phyloP scores from a whole-genome alignment of 2,797 vertebrate species.

The Gephyroberyx darwinii region DNA sequence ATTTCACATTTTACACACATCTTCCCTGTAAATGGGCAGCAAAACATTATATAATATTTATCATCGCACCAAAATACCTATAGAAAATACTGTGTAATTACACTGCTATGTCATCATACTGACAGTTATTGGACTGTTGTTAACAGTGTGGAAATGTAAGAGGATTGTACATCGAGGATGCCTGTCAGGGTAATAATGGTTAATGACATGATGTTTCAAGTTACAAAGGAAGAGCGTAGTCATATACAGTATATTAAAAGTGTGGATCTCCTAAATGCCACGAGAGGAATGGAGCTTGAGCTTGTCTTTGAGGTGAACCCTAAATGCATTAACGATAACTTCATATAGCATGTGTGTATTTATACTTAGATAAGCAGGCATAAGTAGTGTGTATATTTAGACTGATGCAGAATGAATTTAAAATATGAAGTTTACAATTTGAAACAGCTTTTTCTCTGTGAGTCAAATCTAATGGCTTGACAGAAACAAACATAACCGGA shows the following conservation, averaged over 20 bases:
- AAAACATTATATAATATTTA: not conserved
- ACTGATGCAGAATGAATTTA: not conserved
- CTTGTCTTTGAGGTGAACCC: slow-evolving; percentile 46
- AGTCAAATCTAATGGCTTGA: not conserved
- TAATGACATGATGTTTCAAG: slow-evolving; percentile 45
- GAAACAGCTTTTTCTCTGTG: not conserved
- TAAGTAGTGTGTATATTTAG: slow-evolving; percentile 11
- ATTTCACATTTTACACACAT: not conserved
- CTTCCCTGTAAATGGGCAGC: not conserved
- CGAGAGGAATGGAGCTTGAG: slow-evolving; percentile 58
- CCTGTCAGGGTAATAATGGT: slow-evolving; percentile 41
- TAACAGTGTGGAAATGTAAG: slow-evolving; percentile 45
- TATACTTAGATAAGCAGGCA: not conserved
- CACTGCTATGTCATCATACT: not conserved
- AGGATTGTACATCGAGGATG: slow-evolving; percentile 36
- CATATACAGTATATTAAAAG: slow-evolving; percentile 67
- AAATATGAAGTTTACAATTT: not conserved
- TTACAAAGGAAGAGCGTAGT: slow-evolving; percentile 61
- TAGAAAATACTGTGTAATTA: too few species aligned
- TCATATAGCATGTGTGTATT: slow-evolving; percentile 20
- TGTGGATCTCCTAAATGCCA: slow-evolving; percentile 63
- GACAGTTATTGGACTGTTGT: not conserved
- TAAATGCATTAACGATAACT: slow-evolving; percentile 25
- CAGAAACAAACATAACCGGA: not conserved
- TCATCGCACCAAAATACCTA: too few species aligned